These are phyloP conservation scores for Pipistrellus nathusii DNA, from an alignment of 2,797 vertebrate species.

Conservation along the genomic window DNA sequence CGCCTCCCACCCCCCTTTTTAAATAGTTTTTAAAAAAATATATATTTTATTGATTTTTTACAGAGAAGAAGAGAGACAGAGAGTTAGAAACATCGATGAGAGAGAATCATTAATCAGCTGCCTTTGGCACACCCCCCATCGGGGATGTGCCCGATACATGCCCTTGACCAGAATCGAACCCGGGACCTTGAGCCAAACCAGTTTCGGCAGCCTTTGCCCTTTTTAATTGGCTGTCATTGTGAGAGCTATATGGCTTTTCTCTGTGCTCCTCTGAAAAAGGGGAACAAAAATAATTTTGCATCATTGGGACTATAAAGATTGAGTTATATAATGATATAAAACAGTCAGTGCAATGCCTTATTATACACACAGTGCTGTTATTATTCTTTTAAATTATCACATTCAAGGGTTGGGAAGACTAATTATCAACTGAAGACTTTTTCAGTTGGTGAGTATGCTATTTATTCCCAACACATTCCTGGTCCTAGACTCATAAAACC, in stretches of 20 bases:
- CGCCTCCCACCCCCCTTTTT: too few relatives aligned
- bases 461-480: neutral
- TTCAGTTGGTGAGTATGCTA: conserved; percentile 27
- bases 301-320: neutral
- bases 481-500: neutral
- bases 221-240: neutral
- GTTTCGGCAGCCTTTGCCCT: neutral
- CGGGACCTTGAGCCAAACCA: too few relatives aligned
- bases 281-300: conserved; percentile 33
- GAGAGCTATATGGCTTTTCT: neutral
- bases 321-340: conserved; percentile 28
- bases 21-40: too few relatives aligned
- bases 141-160: too few relatives aligned
- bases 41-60: too few relatives aligned
- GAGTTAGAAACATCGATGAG: too few relatives aligned
- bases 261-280: conserved; percentile 15
- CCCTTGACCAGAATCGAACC: too few relatives aligned
- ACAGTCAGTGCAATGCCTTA: neutral
- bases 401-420: neutral
- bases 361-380: neutral
- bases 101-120: too few relatives aligned
- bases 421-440: neutral
- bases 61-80: too few relatives aligned
- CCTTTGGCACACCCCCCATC: too few relatives aligned
- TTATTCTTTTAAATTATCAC: conserved; percentile 25